A percentile compares a stretch with the other conserved stretches of the same genome.
Conservation (phyloP, 1,140 invertebrate genomes). For the Drosophila pandora region DNA sequence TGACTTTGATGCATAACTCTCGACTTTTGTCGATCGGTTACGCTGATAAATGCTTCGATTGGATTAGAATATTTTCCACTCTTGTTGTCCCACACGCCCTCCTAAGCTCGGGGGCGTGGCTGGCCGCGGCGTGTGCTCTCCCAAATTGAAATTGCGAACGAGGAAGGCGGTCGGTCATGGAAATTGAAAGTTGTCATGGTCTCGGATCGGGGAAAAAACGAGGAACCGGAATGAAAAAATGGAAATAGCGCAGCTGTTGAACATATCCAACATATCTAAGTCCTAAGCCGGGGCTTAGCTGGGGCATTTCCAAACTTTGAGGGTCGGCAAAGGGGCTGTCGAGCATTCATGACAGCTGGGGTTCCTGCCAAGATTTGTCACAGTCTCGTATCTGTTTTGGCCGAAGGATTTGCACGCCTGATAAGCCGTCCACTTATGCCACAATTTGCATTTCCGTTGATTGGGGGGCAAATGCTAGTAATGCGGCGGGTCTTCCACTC, state of each 20-base stretch:
- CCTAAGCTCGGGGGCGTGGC: constrained; percentile 71
- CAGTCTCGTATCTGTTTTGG: constrained; percentile 58
- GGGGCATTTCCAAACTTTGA: constrained; percentile 26
- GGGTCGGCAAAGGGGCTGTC: constrained; percentile 12
- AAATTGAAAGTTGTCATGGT: constrained; percentile 77
- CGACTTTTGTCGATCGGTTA: constrained; percentile 73
- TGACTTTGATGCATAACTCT: constrained; percentile 81
- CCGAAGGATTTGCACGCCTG: constrained; percentile 52
- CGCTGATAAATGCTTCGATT: constrained; percentile 77
- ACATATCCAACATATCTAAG: constrained; percentile 80
- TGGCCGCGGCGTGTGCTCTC: constrained; percentile 43
- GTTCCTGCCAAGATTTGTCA: constrained; percentile 62
- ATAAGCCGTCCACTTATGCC: constrained; percentile 62
- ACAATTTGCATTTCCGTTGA: constrained; percentile 54
- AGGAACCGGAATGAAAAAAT: constrained; percentile 34
- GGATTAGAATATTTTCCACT: constrained; percentile 62
- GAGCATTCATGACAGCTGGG: constrained; percentile 59
- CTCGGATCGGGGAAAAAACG: constrained; percentile 32
- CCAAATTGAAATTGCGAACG: constrained; percentile 69
- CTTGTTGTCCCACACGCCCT: constrained; percentile 1
- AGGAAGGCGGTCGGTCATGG: constrained; percentile 31
- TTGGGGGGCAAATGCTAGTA: constrained; percentile 4
- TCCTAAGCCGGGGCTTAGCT: constrained; percentile 71
- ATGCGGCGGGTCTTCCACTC: neutral
- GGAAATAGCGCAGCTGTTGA: constrained; percentile 77